Conservation (phyloP, 1,140 invertebrate species). For the Bombus affinis region DNA sequence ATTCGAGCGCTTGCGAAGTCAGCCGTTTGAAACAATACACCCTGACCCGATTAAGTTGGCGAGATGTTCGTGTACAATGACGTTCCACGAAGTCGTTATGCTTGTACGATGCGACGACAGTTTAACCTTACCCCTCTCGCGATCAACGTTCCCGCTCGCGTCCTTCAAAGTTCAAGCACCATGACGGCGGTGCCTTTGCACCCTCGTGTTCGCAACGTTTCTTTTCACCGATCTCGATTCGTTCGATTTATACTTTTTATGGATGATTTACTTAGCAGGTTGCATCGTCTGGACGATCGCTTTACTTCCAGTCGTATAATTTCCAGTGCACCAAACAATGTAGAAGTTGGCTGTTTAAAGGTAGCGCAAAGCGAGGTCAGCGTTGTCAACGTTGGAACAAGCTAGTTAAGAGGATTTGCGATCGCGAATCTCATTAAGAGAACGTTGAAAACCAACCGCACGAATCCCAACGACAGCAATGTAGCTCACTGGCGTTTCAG, state of each 20-base stretch:
- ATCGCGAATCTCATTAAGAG: slow-evolving; percentile 77
- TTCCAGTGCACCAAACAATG: background rate
- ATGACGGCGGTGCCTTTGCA: background rate
- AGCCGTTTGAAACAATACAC: slow-evolving; percentile 50
- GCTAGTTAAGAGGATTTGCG: slow-evolving; percentile 76
- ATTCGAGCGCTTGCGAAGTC: slow-evolving; percentile 48
- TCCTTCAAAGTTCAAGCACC: background rate
- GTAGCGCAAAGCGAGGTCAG: slow-evolving; percentile 71
- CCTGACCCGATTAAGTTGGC: slow-evolving; percentile 43
- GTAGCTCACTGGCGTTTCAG: background rate
- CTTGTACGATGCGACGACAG: no score
- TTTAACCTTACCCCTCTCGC: no score
- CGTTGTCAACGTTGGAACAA: slow-evolving; percentile 61
- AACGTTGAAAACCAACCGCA: slow-evolving; percentile 75
- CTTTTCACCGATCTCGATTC: background rate
- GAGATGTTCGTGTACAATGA: background rate
- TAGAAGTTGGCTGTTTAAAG: slow-evolving; percentile 1
- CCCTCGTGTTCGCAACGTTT: background rate
- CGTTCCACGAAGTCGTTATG: background rate
- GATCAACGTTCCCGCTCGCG: background rate
- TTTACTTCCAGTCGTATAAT: slow-evolving; percentile 7
- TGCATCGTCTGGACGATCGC: slow-evolving; percentile 34
- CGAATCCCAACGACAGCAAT: slow-evolving; percentile 75
- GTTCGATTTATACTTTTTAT: background rate
- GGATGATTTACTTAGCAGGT: background rate